A percentile compares a stretch with the other conserved stretches of the same genome.
Evolutionary conservation across 2,113 vertebrate species (phyloP).

Genomic region (Gymnarchus niloticus): DNA sequence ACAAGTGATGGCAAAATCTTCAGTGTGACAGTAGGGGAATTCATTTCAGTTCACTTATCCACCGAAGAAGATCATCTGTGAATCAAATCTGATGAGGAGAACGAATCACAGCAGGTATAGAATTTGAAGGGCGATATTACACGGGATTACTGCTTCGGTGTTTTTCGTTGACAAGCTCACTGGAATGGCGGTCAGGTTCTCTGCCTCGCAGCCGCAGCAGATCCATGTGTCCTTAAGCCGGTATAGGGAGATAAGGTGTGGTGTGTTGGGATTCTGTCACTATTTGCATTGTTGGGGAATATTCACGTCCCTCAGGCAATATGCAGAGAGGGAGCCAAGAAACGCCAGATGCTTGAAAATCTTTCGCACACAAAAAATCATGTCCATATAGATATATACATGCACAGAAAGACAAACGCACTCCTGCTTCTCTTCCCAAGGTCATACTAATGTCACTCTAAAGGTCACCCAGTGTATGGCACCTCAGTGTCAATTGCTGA

Average conservation of each 20-base stretch:
- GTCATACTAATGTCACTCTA: not conserved
- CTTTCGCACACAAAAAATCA: not conserved
- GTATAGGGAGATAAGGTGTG: conserved; percentile 31
- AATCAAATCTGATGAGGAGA: conserved; percentile 31
- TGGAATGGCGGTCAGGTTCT: not conserved
- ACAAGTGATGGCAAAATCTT: not conserved
- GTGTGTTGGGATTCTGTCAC: conserved; percentile 29
- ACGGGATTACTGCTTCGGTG: conserved; percentile 35
- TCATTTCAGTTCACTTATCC: not conserved
- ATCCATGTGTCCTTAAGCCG: conserved; percentile 35
- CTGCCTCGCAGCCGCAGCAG: conserved; percentile 29
- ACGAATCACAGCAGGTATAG: conserved; percentile 29
- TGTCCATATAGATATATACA: not conserved
- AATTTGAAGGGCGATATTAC: conserved; percentile 27
- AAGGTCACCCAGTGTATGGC: not conserved
- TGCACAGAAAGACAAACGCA: not conserved
- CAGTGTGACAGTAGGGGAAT: not conserved
- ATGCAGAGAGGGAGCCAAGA: not conserved
- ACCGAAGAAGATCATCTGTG: conserved; percentile 13
- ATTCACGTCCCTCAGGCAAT: conserved; percentile 12
- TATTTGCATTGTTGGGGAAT: conserved; percentile 35
- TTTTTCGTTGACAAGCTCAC: not conserved
- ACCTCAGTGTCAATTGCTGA: not conserved
- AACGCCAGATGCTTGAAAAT: not conserved
- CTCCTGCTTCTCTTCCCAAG: not conserved